A percentile compares a stretch with the other conserved stretches of the same genome.
Conservation (phyloP, 2,113 vertebrate genomes). For the Microtus montanus region DNA sequence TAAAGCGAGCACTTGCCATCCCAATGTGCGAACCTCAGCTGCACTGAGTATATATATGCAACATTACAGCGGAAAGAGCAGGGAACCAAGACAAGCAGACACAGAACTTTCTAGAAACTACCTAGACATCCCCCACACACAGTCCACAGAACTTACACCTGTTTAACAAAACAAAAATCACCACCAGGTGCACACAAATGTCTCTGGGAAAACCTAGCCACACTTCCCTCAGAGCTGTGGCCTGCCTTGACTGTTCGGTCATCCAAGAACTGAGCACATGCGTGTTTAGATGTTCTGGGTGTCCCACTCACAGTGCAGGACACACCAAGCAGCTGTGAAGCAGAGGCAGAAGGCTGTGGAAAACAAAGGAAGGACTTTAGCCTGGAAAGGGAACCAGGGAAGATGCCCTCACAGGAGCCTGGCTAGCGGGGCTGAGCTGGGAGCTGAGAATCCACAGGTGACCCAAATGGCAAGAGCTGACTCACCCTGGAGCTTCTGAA, state of each 20-base stretch:
- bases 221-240: accelerated
- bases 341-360: neutral
- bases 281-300: neutral
- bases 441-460: neutral
- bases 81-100: neutral
- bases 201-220: accelerated
- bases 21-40: neutral
- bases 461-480: neutral
- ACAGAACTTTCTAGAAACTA: slow-evolving; percentile 19
- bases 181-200: neutral
- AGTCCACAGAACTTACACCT: neutral
- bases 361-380: neutral
- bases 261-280: accelerated
- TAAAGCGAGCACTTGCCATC: neutral
- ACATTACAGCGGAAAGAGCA: neutral
- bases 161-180: neutral
- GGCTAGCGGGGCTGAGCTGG: neutral
- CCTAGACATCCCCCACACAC: neutral
- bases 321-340: accelerated
- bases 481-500: neutral
- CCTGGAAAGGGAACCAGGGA: no score
- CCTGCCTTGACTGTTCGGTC: accelerated
- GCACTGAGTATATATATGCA: neutral
- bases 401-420: neutral
- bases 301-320: no score